Conservation (phyloP, 2,888 invertebrate genomes). For the Parnassius apollo region DNA sequence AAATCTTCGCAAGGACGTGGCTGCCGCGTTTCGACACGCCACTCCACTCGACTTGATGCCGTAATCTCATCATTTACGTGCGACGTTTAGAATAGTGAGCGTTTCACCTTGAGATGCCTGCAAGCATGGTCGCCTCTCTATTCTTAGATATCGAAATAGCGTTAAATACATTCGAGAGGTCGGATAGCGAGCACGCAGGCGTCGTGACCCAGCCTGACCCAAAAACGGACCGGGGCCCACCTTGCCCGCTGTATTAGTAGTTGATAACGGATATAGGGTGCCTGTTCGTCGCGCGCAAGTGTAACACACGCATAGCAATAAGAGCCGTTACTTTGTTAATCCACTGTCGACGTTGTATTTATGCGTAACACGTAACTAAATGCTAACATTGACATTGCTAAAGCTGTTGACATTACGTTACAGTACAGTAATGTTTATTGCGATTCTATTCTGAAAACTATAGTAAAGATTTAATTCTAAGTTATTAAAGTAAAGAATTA, state of each 20-base stretch:
- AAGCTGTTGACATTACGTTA: not conserved
- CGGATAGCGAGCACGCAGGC: constrained; percentile 67
- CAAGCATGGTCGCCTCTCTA: constrained; percentile 66
- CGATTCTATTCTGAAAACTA: too few species aligned
- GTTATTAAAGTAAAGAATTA: too few species aligned
- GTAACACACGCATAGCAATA: constrained; percentile 48
- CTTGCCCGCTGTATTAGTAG: constrained; percentile 59
- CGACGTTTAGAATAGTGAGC: constrained; percentile 75
- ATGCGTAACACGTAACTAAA: constrained; percentile 25
- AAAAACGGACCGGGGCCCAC: constrained; percentile 68
- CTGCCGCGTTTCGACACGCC: constrained; percentile 61
- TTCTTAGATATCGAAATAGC: constrained; percentile 67
- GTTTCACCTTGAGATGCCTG: constrained; percentile 73
- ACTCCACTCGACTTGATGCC: constrained; percentile 63
- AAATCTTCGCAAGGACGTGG: constrained; percentile 73
- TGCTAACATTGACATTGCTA: constrained; percentile 37
- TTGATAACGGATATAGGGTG: constrained; percentile 72
- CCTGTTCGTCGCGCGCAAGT: constrained; percentile 58
- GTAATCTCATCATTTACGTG: constrained; percentile 72
- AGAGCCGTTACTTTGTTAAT: constrained; percentile 56
- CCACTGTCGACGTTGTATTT: constrained; percentile 33
- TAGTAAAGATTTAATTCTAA: too few species aligned
- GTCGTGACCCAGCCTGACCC: constrained; percentile 78
- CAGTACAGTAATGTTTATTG: not conserved
- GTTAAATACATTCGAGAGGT: constrained; percentile 59